Evolutionary conservation across 1,140 invertebrate species (phyloP).

Genomic region (Proctacanthus coquilletti): DNA sequence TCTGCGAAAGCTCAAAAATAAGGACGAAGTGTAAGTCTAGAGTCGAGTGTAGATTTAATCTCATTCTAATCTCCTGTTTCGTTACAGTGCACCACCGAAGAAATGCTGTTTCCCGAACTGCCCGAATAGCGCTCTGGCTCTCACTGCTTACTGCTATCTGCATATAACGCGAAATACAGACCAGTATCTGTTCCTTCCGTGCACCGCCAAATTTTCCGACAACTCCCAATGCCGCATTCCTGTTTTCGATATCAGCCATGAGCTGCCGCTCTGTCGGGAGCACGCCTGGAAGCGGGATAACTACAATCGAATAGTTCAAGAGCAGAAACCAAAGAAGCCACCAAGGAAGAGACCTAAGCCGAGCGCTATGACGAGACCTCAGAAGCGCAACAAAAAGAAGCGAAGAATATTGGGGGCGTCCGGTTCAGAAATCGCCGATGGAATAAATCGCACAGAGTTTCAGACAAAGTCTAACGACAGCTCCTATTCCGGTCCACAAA

Average conservation of each 20-base stretch:
- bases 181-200: slow-evolving; percentile 76
- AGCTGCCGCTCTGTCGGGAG: slow-evolving; percentile 66
- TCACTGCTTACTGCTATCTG: slow-evolving; percentile 67
- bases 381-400: slow-evolving; percentile 42
- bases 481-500: slow-evolving; percentile 4
- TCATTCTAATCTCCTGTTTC: not conserved
- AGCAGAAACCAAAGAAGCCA: slow-evolving; percentile 60
- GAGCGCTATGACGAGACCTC: slow-evolving; percentile 52
- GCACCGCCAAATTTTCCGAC: slow-evolving; percentile 74
- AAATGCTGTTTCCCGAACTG: slow-evolving; percentile 16
- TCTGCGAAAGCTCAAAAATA: slow-evolving; percentile 20
- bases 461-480: too few relatives aligned
- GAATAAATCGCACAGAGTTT: too few relatives aligned
- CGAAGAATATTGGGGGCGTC: not conserved
- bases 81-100: slow-evolving; percentile 14
- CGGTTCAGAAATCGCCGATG: not conserved
- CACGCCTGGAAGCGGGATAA: slow-evolving; percentile 70
- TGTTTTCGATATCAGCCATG: slow-evolving; percentile 70
- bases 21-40: slow-evolving; percentile 16
- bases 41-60: not conserved
- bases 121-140: slow-evolving; percentile 34
- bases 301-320: slow-evolving; percentile 52
- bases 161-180: slow-evolving; percentile 80
- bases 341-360: slow-evolving; percentile 60
- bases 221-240: slow-evolving; percentile 78